These are phyloP conservation scores for Eristalinus sepulchralis DNA, from an alignment of 2,888 invertebrate species.

Conservation along the genomic window DNA sequence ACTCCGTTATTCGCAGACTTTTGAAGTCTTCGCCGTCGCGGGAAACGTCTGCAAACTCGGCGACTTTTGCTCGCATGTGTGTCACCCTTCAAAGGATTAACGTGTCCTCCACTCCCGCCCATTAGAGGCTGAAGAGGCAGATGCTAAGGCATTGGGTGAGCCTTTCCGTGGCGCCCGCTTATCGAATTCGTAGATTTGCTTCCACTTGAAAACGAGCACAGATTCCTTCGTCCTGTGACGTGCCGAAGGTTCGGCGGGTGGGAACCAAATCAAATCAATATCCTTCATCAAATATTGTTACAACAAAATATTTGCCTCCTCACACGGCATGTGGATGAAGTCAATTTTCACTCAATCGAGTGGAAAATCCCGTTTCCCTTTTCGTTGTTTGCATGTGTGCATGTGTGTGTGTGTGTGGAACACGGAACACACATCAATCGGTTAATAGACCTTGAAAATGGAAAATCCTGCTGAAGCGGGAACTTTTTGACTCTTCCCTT, in stretches of 20 bases:
- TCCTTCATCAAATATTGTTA: conserved; percentile 61
- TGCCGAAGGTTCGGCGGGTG: not conserved
- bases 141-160: no score
- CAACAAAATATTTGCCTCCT: conserved; percentile 52
- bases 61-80: not conserved
- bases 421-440: conserved; percentile 44
- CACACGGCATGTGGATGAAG: conserved; percentile 25
- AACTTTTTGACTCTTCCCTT: not conserved
- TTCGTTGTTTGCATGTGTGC: not conserved
- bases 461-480: not conserved
- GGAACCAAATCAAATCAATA: conserved; percentile 62
- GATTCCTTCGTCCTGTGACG: not conserved
- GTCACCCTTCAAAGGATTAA: not conserved
- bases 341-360: conserved; percentile 63
- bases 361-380: conserved; percentile 51
- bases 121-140: no score
- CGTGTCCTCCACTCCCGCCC: not conserved
- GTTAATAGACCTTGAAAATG: conserved; percentile 56
- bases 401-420: conserved; percentile 1
- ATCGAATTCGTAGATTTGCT: not conserved
- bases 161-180: not conserved
- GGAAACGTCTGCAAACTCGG: not conserved
- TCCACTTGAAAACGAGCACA: not conserved
- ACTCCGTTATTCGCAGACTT: not conserved
- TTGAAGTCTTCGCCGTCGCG: not conserved